Base-by-base conservation (phyloP, 2,797 vertebrate species). In the Siniperca scherzeri region DNA sequence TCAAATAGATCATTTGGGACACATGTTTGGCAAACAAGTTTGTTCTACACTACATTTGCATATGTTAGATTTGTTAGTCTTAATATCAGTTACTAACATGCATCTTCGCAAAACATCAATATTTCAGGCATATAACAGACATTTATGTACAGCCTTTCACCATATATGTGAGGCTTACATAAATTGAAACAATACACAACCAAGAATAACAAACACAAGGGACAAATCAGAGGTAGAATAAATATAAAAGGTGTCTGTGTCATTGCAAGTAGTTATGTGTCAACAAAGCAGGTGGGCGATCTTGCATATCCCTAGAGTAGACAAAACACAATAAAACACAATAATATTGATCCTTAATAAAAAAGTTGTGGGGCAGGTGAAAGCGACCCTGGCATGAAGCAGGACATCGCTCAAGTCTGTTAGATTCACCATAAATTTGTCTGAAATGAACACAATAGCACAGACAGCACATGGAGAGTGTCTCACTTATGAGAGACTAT, bases 401-500 rank as follows among this genome's bases (percentile, higher is more conserved):
- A 62, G 70, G 78, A 75, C 74, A 46, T 72, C 33, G 7, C 60
- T 71, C 1, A 5, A 74, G 38, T 61, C 59, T 82, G 70, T 71
- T 46, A 55, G 65, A 80, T 86, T 70, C 69, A 77, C 69, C 65
- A 62, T 85, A 74, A 90, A 92, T 83, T 84, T 78, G 62, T 91
- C 81, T 85, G 83, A 89, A 91, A 91, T 83, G 65, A 92, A 93
- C 90, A 91, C 91, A 89, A 91, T 89, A 92, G 89, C 65, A 56
- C 71, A 67, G 48, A 57, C 27, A 76, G 61, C 61, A 56, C 53
- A 81, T 40, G 57, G 27, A 38, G 53, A 72, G 77, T 12, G 44
- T 82, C 81, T 90, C 75, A 73, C 87, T 92, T 88, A 83, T 89
- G 69, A 84, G 74, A 78, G 84, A 81, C 79, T 77, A 84, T 82